Base-by-base conservation (phyloP, 2,797 vertebrate species). In the Ispidina picta region DNA sequence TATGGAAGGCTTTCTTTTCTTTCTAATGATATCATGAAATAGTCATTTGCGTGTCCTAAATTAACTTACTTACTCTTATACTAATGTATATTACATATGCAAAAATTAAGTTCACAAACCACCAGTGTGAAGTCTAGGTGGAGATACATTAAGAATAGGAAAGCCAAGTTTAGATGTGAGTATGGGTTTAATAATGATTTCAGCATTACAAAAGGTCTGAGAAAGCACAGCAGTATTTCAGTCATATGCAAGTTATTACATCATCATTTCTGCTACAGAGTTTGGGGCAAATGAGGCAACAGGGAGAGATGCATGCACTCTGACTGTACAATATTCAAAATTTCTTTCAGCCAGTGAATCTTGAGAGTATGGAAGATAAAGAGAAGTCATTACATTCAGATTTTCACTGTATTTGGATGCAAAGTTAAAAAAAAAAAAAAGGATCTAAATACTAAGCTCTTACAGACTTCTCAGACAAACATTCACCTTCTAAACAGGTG, bases 301-400 rank as follows among this genome's bases (percentile, higher is more conserved):
- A 78, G 91, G 79, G 91, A 92, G 69, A 89, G 23, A 92, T 54
- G 59, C 31, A 18, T 20, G 21, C 26, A 51, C 58, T 62, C 48
- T 92, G 72, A 60, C 89, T 68, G 39, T 43, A 54, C 51, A 80
- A 83, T 28, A 58, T 37, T 35, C 46, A 64, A 49, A 64, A 74
- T 68, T 83, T 83, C 26, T 65, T 85, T 90, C 85, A 89, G 54
- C 2, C 62, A 87, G 31, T 62, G 35, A 25, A 87, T 88, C 87
- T 90, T 83, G 84, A 96, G 92, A 94, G 80, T 90, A 93, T 8
- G 29, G 70, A 76, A 85, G 69, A 92, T 55, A 91, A 93, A 60
- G 75, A 86, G 78, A 86, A 92, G 65, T 58, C 83, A 83, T 90
- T 92, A 94, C 35, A 91, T 88, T 93, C 69, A 31, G 62, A 91